phyloP scores from a whole-genome alignment of 2,797 vertebrate genomes.

The Miichthys miiuy region DNA sequence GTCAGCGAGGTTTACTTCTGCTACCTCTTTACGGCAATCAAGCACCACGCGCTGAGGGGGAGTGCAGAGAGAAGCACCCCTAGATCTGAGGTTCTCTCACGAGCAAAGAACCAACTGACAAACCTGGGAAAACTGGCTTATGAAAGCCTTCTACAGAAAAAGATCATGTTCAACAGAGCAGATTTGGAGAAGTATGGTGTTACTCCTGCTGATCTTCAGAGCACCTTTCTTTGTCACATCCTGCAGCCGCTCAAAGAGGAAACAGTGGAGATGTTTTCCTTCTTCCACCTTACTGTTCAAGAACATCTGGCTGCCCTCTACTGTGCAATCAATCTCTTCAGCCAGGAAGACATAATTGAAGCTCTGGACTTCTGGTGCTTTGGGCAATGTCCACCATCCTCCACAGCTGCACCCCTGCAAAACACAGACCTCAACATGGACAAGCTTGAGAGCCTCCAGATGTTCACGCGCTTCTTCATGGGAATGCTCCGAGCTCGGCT shows the following conservation, averaged over 20 bases:
- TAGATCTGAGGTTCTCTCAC: conserved; percentile 62
- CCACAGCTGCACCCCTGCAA: conserved; percentile 52
- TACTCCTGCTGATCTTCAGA: conserved; percentile 64
- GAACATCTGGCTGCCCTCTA: conserved; percentile 82
- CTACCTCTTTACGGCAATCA: conserved; percentile 78
- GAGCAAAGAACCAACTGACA: conserved; percentile 66
- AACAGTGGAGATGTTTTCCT: conserved; percentile 77
- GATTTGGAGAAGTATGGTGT: conserved; percentile 73
- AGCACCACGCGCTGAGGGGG: conserved; percentile 72
- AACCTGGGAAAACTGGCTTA: conserved; percentile 79
- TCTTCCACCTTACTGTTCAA: conserved; percentile 84
- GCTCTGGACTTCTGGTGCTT: conserved; percentile 82
- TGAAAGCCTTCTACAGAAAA: conserved; percentile 73
- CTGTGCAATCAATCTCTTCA: conserved; percentile 65
- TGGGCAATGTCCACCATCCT: conserved; percentile 53
- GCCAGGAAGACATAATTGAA: conserved; percentile 67
- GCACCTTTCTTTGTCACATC: conserved; percentile 77
- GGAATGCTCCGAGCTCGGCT: conserved; percentile 73
- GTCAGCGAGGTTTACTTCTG: conserved; percentile 82
- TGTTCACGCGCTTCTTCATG: conserved; percentile 85
- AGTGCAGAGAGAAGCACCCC: conserved; percentile 44
- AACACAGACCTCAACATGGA: conserved; percentile 46
- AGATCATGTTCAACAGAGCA: conserved; percentile 72
- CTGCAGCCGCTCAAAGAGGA: conserved; percentile 74
- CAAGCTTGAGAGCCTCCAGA: conserved; percentile 77